Base-by-base conservation (phyloP, 2,888 invertebrate species). In the Matsumyia berberina region DNA sequence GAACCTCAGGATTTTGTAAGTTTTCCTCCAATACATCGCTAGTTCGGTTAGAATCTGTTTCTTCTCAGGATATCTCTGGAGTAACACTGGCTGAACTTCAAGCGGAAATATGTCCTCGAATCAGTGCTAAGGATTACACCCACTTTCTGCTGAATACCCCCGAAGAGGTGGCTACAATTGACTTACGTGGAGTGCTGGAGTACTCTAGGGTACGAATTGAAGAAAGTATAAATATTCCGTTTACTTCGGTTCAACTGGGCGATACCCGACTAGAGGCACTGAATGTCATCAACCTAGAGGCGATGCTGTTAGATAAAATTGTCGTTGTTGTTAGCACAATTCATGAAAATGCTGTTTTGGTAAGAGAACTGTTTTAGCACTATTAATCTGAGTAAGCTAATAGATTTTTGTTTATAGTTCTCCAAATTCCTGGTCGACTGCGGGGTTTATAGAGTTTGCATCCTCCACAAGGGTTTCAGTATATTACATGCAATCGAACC, bases 211-310 rank as follows among this genome's bases (percentile, higher is more conserved):
- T 96, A 69, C 95, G 96, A 82, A 94, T 98, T 69, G 94, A 94
- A 11, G 95, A 95, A 60, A 97, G 97, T 90, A 94, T 98, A 64
- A 98, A 97, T 92, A 95, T 98, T 89, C 98, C 98, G 2, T 96
- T 96, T 92, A 95, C 95, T 53, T 95, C 95, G 15, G 95, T 97
- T 0, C 94, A 95, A 82, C 92, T 96, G 62, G 94, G 94, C 0
- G 94, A 95, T 85, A 93, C 93, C 62, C 94, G 95, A 87, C 91
- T 96, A 6, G 95, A 96, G 86, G 94, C 95, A 11, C 92, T 96
- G 3, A 95, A 96, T 9, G 92, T 94, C 1, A 93, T 94, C 15
- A 94, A 95, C 69, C 91, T 94, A 60, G 93, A 93, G 74, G 92
- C 92, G 5, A 91, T 93, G 9, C 91, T 94, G 12, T 94, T 94